These are phyloP conservation scores for Dinomys branickii DNA, from an alignment of 2,113 vertebrate genomes.

Conservation along the genomic window DNA sequence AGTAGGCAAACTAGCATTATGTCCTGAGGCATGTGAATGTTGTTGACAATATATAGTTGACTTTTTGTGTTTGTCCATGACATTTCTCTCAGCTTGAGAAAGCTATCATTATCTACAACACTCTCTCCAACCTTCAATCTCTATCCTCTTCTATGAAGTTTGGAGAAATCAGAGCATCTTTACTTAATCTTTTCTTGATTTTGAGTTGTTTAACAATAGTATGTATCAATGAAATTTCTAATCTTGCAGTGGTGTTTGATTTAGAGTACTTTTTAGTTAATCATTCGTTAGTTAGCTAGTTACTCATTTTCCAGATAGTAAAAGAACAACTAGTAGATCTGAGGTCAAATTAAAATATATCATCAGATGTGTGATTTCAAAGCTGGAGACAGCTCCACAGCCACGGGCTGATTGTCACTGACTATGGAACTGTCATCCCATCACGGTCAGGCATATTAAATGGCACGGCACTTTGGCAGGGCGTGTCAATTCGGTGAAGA, in stretches of 20 bases:
- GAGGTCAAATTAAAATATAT: slow-evolving; percentile 49
- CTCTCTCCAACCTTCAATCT: background rate
- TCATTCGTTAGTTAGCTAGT: slow-evolving; percentile 39
- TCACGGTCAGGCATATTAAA: slow-evolving; percentile 68
- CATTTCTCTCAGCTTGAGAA: slow-evolving; percentile 43
- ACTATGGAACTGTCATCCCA: slow-evolving; percentile 64
- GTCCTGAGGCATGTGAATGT: background rate
- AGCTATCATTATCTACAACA: slow-evolving; percentile 21
- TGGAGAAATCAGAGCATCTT: background rate
- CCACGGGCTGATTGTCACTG: slow-evolving; percentile 48
- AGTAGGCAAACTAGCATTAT: background rate
- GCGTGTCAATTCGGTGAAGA: slow-evolving; percentile 63
- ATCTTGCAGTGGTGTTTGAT: background rate
- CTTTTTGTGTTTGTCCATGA: slow-evolving; percentile 30
- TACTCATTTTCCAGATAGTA: slow-evolving; percentile 50
- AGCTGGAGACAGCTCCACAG: slow-evolving; percentile 37
- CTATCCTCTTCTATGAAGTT: background rate
- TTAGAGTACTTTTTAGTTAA: background rate
- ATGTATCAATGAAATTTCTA: background rate
- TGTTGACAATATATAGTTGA: slow-evolving; percentile 36
- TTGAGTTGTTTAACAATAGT: background rate
- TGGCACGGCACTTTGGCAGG: slow-evolving; percentile 50
- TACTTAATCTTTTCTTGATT: background rate
- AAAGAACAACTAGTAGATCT: background rate
- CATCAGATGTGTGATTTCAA: slow-evolving; percentile 35